These are phyloP conservation scores for Junonia oenone DNA, from an alignment of 2,888 invertebrate species.

Conservation along the genomic window DNA sequence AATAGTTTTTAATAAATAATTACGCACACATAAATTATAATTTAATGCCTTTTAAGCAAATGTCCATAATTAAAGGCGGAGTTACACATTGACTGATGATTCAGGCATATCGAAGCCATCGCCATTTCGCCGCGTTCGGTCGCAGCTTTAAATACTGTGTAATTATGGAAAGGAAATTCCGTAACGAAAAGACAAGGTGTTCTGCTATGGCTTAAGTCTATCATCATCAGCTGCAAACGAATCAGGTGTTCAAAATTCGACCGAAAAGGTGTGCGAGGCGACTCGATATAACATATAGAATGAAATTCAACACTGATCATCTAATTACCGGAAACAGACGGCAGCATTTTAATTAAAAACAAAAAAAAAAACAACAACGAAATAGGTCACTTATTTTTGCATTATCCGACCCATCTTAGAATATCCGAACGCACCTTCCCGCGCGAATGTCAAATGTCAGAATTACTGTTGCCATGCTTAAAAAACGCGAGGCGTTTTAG, in stretches of 20 bases:
- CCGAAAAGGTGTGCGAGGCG: conserved; percentile 57
- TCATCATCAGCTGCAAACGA: conserved; percentile 54
- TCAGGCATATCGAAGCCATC: conserved; percentile 13
- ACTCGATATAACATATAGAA: conserved; percentile 47
- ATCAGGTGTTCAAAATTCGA: conserved; percentile 67
- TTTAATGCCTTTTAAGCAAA: neutral
- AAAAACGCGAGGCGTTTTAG: conserved; percentile 38
- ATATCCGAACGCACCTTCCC: conserved; percentile 34
- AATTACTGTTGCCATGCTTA: conserved; percentile 44
- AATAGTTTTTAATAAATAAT: neutral
- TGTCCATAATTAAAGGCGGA: conserved; percentile 5
- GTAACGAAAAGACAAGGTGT: conserved; percentile 68
- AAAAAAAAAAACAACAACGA: conserved; percentile 26
- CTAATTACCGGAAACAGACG: conserved; percentile 27
- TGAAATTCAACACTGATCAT: conserved; percentile 36
- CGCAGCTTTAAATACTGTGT: conserved; percentile 39
- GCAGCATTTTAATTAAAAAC: conserved; percentile 54
- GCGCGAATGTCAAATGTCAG: conserved; percentile 48
- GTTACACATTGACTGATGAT: conserved; percentile 10
- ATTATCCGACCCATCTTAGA: conserved; percentile 54
- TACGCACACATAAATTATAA: neutral
- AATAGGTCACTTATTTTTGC: conserved; percentile 61
- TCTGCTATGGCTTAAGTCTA: conserved; percentile 36
- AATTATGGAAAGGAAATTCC: conserved; percentile 64
- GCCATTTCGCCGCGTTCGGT: conserved; percentile 18